phyloP scores from a whole-genome alignment of 2,113 vertebrate genomes.

The Ciconia maguari region DNA sequence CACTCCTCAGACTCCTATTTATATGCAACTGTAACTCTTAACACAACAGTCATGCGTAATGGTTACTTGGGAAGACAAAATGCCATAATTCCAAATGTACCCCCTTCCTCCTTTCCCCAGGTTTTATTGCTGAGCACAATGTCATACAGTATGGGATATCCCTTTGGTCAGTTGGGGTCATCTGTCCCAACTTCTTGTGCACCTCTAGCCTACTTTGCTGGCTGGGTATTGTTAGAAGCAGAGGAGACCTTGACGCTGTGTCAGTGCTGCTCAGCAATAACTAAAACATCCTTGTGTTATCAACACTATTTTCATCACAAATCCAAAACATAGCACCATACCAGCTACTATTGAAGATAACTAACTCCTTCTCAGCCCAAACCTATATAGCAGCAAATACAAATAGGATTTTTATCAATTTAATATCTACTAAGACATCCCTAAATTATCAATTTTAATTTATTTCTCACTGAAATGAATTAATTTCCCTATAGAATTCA shows the following conservation, averaged over 20 bases:
- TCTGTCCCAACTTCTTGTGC: neutral
- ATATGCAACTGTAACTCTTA: no score
- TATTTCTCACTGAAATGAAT: neutral
- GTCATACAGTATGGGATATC: neutral
- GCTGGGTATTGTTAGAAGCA: neutral
- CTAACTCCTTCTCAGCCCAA: neutral
- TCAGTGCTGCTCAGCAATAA: neutral
- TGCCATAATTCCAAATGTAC: fast-evolving
- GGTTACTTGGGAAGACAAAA: neutral
- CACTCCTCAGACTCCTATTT: no score
- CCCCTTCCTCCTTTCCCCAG: neutral
- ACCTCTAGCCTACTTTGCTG: no score
- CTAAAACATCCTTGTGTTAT: neutral
- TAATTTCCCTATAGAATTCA: neutral
- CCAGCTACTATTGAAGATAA: neutral
- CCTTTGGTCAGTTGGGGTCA: neutral
- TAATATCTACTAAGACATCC: neutral
- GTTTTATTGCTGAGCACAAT: neutral
- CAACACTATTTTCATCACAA: neutral
- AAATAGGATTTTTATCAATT: neutral
- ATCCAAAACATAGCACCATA: neutral
- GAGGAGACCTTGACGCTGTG: neutral
- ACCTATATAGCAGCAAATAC: neutral
- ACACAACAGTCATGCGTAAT: no score
- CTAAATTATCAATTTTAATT: neutral